Evolutionary conservation across 1,140 invertebrate genomes (phyloP).

Genomic region (Ganaspis sp.): DNA sequence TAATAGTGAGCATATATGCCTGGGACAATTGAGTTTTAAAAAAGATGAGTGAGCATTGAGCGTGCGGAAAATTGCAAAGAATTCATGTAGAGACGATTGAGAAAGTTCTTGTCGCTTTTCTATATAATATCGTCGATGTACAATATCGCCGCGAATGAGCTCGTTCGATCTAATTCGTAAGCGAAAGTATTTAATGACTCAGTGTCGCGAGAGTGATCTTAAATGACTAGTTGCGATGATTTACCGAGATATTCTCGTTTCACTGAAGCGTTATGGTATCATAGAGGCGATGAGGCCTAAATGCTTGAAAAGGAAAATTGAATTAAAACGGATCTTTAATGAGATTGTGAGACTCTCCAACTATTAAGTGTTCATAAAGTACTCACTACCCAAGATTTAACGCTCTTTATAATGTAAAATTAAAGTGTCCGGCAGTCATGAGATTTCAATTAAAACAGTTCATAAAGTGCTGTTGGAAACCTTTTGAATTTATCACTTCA

Average conservation of each 20-base stretch:
- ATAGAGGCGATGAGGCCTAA: background rate
- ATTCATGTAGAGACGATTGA: background rate
- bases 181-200: constrained; percentile 37
- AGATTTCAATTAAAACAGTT: background rate
- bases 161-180: constrained; percentile 29
- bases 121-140: background rate
- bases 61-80: background rate
- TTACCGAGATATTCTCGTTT: constrained; percentile 14
- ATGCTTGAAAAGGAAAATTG: constrained; percentile 1
- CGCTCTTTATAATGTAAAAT: too few relatives aligned
- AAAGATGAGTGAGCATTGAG: background rate
- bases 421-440: too few relatives aligned
- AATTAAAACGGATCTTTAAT: background rate
- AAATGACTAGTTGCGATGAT: constrained; percentile 10
- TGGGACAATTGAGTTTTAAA: background rate
- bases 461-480: too few relatives aligned
- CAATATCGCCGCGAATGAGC: constrained; percentile 33
- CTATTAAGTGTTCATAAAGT: background rate
- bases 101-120: constrained; percentile 14
- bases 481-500: too few relatives aligned
- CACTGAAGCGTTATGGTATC: background rate
- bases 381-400: background rate
- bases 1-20: background rate
- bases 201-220: constrained; percentile 24
- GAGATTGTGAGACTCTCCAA: background rate